Evolutionary conservation across 2,888 invertebrate genomes (phyloP).

Genomic region (Allolobophora icterica): DNA sequence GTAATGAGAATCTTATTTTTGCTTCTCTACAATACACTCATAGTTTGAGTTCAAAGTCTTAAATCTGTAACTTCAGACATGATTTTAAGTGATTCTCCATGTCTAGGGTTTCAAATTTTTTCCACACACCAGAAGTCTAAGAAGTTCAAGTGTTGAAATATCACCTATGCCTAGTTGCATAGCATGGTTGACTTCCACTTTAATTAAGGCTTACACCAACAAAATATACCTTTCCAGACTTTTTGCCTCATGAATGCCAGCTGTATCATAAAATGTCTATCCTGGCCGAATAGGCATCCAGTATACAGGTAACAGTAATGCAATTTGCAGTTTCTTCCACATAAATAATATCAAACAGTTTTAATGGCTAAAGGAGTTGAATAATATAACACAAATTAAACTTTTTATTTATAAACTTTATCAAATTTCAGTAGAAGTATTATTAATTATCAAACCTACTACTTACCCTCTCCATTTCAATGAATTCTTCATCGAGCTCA

Average conservation of each 20-base stretch:
- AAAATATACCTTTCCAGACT: background rate
- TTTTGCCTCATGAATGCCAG: background rate
- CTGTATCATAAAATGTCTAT: background rate
- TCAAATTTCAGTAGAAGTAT: background rate
- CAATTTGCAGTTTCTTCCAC: background rate
- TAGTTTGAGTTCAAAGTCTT: no score
- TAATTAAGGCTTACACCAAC: background rate
- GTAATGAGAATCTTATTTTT: no score
- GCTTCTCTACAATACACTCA: no score
- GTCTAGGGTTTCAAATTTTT: no score
- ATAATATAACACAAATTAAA: background rate
- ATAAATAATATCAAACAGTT: background rate
- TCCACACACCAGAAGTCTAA: no score
- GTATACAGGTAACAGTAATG: background rate
- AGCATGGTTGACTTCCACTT: background rate
- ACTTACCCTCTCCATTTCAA: slow-evolving; percentile 97
- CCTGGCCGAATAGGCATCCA: background rate
- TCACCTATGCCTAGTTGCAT: background rate
- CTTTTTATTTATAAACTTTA: background rate
- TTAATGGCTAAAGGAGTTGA: background rate
- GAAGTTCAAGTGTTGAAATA: no score
- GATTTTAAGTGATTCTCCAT: no score
- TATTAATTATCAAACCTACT: background rate
- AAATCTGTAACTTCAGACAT: no score
- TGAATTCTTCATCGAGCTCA: slow-evolving; percentile 95